Evolutionary conservation across 2,113 vertebrate genomes (phyloP), one percentile per base, ranked within the genome.

Genomic region (Pavo muticus): DNA sequence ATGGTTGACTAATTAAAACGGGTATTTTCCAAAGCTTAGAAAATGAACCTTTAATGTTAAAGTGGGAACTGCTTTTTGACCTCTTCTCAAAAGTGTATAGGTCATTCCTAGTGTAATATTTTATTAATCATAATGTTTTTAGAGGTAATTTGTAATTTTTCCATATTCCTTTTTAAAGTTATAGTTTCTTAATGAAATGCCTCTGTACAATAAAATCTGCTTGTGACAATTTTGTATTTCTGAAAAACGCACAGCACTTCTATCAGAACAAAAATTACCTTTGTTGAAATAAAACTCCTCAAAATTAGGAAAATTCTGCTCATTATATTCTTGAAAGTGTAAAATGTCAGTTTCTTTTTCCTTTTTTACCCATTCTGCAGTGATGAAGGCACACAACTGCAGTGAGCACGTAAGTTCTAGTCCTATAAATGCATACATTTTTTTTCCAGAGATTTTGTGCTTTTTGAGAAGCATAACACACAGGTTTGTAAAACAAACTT

Each of bases 1-100:
- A 92, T 87, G 77, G 57, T 64, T 48, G 65, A 21, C 52, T 94
- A 84, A 94, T 93, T 88, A 88, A 90, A 93, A 37, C 21, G 6
- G 24, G 61, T 72, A 35, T 87, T 93, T 95, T 92, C 44, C 44
- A 84, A 92, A 88, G 47, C 44, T 87, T 84, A 75, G 80, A 75
- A 92, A 90, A 87, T 23, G 14, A 24, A 37, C 30, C 21, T 91
- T 45, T 52, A 40, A 10, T 78, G 84, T 81, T 70, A 87, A 92
- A 78, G 35, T 45, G 25, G 44, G 70, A 92, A 90, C 78, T n/a
- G 18, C 1, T 75, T 81, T 81, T 52, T 86, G 56, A 86, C 48
- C 10, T 86, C 5, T 68, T 74, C 27, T 83, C 15, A 84, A 56
- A 72, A 65, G 57, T 81, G 56, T 88, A 56, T 39, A 88, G 29